Evolutionary conservation across 2,113 vertebrate genomes (phyloP).

Genomic region (Cebidichthys violaceus): DNA sequence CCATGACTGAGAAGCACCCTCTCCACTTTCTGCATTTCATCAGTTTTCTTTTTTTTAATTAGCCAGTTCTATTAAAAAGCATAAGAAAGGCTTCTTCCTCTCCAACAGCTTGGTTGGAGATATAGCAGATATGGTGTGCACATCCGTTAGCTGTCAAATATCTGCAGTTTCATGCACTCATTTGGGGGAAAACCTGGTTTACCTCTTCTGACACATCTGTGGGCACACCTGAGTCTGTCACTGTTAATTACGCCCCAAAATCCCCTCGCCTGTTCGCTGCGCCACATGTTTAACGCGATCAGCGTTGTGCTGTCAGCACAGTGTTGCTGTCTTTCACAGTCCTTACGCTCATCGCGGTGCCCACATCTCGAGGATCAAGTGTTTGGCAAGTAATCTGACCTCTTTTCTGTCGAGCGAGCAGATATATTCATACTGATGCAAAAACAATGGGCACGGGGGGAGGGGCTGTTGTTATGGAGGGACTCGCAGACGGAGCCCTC

Average conservation of each 20-base stretch:
- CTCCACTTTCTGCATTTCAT: conserved; percentile 62
- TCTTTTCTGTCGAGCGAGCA: conserved; percentile 36
- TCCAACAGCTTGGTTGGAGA: conserved; percentile 47
- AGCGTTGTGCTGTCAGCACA: conserved; percentile 63
- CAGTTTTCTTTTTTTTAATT: conserved; percentile 71
- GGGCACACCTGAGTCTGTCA: conserved; percentile 72
- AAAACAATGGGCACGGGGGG: conserved; percentile 17
- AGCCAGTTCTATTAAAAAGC: conserved; percentile 46
- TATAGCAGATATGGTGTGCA: conserved; percentile 35
- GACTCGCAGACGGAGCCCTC: conserved; percentile 4
- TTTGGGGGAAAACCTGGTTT: conserved; percentile 59
- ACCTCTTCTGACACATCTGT: conserved; percentile 60
- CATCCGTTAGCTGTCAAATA: conserved; percentile 51
- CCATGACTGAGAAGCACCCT: conserved; percentile 24
- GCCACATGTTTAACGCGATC: conserved; percentile 58
- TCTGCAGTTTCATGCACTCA: conserved; percentile 42
- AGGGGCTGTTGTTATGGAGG: conserved; percentile 8
- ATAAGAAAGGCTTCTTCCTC: conserved; percentile 36
- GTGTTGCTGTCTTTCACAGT: conserved; percentile 45
- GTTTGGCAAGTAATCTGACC: conserved; percentile 43
- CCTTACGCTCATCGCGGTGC: conserved; percentile 34
- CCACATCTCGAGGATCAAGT: conserved; percentile 36
- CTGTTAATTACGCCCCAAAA: conserved; percentile 66
- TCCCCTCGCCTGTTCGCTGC: conserved; percentile 45
- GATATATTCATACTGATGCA: conserved; percentile 8